Evolutionary conservation across 2,888 invertebrate genomes (phyloP).

Genomic region (Boloria selene): DNA sequence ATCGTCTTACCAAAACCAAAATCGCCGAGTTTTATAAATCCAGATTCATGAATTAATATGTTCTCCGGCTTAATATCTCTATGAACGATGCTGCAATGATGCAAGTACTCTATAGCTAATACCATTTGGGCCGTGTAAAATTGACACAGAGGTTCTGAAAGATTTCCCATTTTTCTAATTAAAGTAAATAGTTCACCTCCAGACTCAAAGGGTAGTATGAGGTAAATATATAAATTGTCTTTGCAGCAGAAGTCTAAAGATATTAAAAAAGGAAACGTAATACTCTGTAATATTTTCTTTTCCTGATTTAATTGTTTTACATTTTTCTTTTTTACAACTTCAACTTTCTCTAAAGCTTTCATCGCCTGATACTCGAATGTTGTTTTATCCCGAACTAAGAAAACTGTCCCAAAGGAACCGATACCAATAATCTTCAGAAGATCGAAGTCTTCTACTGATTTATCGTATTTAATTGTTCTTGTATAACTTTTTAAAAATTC

Average conservation of each 20-base stretch:
- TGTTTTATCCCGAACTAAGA: constrained; percentile 84
- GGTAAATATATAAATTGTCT: constrained; percentile 91
- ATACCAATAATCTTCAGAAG: constrained; percentile 88
- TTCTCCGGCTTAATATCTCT: constrained; percentile 96
- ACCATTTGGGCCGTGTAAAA: constrained; percentile 96
- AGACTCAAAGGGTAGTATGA: constrained; percentile 89
- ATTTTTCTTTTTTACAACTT: constrained; percentile 91
- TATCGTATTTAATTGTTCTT: constrained; percentile 44
- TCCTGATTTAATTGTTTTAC: constrained; percentile 92
- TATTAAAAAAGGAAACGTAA: constrained; percentile 93
- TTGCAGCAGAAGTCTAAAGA: constrained; percentile 90
- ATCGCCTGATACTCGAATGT: constrained; percentile 87
- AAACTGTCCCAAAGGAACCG: constrained; percentile 94
- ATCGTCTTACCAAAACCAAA: constrained; percentile 95
- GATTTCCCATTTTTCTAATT: constrained; percentile 80
- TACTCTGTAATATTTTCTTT: constrained; percentile 90
- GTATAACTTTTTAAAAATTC: constrained; percentile 53
- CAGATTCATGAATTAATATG: constrained; percentile 87
- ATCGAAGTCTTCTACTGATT: constrained; percentile 84
- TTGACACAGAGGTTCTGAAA: constrained; percentile 88
- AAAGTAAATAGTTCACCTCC: constrained; percentile 93
- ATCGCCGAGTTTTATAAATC: constrained; percentile 92
- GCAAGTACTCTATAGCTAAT: constrained; percentile 94
- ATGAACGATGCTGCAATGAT: constrained; percentile 91
- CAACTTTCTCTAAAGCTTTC: constrained; percentile 92